Conservation (phyloP, 2,888 invertebrate species). For the Scaptodrosophila latifasciaeformis region DNA sequence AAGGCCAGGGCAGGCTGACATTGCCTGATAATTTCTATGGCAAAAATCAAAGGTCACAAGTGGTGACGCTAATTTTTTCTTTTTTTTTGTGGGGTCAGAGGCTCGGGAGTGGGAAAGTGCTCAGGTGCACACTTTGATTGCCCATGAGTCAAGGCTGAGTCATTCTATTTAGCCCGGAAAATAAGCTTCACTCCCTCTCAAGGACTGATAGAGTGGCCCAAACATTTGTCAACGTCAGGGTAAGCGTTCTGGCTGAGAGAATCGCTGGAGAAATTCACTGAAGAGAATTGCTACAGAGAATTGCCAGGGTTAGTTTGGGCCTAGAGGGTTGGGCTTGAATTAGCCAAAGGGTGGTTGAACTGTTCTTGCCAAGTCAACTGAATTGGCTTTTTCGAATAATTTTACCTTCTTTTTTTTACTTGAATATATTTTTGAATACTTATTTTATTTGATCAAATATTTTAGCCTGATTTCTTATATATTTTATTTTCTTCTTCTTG, state of each 20-base stretch:
- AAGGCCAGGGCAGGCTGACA: too few species aligned
- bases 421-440: conserved; percentile 10
- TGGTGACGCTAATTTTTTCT: too few species aligned
- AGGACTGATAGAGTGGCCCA: conserved; percentile 27
- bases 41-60: too few species aligned
- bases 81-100: background rate
- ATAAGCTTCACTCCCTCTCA: background rate
- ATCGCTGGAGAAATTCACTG: too few species aligned
- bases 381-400: too few species aligned
- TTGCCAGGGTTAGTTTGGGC: too few species aligned
- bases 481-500: conserved; percentile 45
- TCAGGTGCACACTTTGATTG: conserved; percentile 50
- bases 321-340: too few species aligned
- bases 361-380: too few species aligned
- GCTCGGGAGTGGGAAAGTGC: too few species aligned
- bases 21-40: too few species aligned
- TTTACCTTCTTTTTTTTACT: conserved; percentile 38
- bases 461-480: conserved; percentile 19
- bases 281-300: too few species aligned
- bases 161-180: conserved; percentile 17
- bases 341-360: too few species aligned
- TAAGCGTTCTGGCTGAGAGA: conserved; percentile 35
- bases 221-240: conserved; percentile 60
- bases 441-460: conserved; percentile 6
- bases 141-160: conserved; percentile 35